Evolutionary conservation across 2,113 vertebrate species (phyloP).

Genomic region (Empidonax alnorum): DNA sequence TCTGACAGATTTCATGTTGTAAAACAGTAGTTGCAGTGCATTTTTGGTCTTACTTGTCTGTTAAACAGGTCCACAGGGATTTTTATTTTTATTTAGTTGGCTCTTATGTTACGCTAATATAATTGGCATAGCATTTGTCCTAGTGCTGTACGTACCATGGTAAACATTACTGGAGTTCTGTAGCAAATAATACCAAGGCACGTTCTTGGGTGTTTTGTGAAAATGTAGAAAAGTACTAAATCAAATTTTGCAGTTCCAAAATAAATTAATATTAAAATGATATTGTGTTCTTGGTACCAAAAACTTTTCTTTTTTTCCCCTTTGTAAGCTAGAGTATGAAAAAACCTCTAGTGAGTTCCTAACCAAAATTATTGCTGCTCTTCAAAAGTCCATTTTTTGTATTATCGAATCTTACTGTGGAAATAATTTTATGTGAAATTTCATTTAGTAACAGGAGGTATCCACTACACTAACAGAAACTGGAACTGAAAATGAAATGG

Average conservation of each 20-base stretch:
- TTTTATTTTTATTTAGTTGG: neutral
- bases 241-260: neutral
- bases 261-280: neutral
- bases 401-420: accelerated
- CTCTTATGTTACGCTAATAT: accelerated
- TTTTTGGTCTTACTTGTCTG: neutral
- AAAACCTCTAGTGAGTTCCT: neutral
- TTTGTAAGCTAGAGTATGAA: neutral
- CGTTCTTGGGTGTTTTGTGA: neutral
- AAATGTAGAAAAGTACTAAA: neutral
- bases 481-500: neutral
- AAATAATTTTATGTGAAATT: neutral
- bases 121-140: neutral
- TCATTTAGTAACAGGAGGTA: neutral
- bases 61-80: neutral
- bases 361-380: neutral
- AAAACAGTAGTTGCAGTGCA: neutral
- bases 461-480: neutral
- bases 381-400: neutral
- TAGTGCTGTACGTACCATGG: accelerated
- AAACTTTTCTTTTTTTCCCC: neutral
- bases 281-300: neutral
- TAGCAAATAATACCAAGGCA: neutral
- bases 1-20: neutral
- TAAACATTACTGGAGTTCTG: accelerated